Evolutionary conservation across 2,888 invertebrate genomes (phyloP).

Genomic region (Scelioninae gen. 2): DNA sequence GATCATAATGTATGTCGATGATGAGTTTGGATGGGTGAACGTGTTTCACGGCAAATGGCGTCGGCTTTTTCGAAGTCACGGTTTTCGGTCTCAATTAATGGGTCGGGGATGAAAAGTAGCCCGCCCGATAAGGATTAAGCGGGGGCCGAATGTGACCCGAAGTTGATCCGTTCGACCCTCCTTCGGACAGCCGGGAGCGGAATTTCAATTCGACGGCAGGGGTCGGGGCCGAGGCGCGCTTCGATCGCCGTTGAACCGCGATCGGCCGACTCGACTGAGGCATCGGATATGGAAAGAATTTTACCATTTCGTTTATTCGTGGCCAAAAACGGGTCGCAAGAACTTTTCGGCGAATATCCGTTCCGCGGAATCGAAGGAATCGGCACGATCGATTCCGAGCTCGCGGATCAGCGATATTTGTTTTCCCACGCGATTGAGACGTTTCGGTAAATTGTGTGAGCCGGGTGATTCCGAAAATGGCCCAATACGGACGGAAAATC

Average conservation of each 20-base stretch:
- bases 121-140: conserved; percentile 15
- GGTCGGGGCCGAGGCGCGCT: conserved; percentile 20
- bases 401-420: too few species aligned
- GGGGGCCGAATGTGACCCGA: conserved; percentile 12
- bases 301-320: conserved; percentile 34
- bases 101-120: conserved; percentile 22
- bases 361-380: too few species aligned
- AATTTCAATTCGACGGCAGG: conserved; percentile 44
- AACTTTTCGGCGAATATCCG: background rate
- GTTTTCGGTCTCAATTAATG: conserved; percentile 12
- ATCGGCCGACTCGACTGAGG: conserved; percentile 42
- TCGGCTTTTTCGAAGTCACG: too few species aligned
- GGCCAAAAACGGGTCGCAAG: background rate
- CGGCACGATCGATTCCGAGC: too few species aligned
- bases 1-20: conserved; percentile 41
- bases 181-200: conserved; percentile 13
- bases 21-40: background rate
- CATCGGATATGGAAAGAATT: background rate
- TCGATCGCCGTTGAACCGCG: conserved; percentile 9
- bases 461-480: conserved; percentile 1
- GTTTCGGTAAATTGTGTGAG: conserved; percentile 4
- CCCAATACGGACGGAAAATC: background rate
- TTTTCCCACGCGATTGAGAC: background rate
- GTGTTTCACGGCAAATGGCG: conserved; percentile 10
- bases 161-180: conserved; percentile 27